Percentiles rank a stretch among this genome's conserved stretches.
Conservation (phyloP, 2,888 invertebrate genomes). For the Limnephilus marmoratus region DNA sequence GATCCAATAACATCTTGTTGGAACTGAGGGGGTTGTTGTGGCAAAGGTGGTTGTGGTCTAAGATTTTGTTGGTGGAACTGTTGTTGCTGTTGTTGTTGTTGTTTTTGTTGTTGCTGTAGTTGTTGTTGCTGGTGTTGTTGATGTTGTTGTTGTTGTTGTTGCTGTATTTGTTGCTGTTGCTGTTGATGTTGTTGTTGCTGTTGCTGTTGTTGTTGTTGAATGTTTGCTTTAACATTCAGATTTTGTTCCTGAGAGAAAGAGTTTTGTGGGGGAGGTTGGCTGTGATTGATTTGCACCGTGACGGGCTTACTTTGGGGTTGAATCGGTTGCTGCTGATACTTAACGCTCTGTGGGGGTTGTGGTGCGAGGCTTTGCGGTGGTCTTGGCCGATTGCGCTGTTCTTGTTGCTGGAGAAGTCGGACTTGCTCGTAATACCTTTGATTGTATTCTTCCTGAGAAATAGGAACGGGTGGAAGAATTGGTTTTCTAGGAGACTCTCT, state of each 20-base stretch:
- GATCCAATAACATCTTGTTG: constrained; percentile 74
- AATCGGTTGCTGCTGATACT: constrained; percentile 68
- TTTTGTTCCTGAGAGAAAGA: constrained; percentile 71
- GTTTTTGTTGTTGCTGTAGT: background rate
- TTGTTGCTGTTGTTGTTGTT: constrained; percentile 64
- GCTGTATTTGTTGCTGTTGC: constrained; percentile 67
- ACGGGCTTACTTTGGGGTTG: constrained; percentile 70
- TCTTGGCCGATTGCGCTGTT: constrained; percentile 64
- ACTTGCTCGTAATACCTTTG: constrained; percentile 69
- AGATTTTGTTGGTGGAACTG: constrained; percentile 68
- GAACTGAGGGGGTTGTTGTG: constrained; percentile 72
- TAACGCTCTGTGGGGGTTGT: constrained; percentile 68
- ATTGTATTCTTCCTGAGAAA: constrained; percentile 65
- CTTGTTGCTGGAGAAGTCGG: constrained; percentile 70
- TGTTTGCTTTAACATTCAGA: constrained; percentile 71
- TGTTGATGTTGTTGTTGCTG: constrained; percentile 72
- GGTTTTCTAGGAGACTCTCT: constrained; percentile 68
- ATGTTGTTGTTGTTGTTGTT: background rate
- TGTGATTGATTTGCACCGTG: constrained; percentile 67
- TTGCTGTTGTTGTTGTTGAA: constrained; percentile 68
- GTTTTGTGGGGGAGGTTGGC: constrained; percentile 71
- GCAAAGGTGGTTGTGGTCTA: constrained; percentile 72
- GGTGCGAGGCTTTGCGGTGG: constrained; percentile 75
- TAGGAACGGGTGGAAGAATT: constrained; percentile 68
- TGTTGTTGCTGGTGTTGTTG: background rate